A percentile compares a stretch with the other conserved stretches of the same genome.
Conservation (phyloP, 2,113 vertebrate species). For the Chaetodon auriga region DNA sequence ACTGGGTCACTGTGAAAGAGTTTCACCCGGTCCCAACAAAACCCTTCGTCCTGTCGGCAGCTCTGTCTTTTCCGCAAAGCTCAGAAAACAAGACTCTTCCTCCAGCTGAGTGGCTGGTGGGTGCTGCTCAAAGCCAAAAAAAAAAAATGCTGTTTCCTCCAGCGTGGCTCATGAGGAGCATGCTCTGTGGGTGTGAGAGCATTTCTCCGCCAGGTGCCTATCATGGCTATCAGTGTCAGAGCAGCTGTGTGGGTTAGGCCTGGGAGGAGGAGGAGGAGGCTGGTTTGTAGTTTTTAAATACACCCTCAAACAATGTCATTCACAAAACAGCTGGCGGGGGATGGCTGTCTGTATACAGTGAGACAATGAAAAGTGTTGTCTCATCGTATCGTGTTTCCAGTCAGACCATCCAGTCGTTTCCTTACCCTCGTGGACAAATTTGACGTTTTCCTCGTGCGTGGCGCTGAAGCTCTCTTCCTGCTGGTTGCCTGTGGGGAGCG, state of each 20-base stretch:
- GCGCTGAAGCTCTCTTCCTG: conserved; percentile 87
- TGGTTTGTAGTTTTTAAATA: conserved; percentile 3
- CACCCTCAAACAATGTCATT: conserved; percentile 39
- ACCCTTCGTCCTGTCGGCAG: neutral
- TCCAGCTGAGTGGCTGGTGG: neutral
- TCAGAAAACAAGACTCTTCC: neutral
- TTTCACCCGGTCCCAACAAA: conserved; percentile 6
- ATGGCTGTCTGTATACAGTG: neutral
- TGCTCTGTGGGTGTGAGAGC: conserved; percentile 44
- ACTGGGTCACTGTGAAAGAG: conserved; percentile 29
- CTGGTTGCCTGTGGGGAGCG: conserved; percentile 68
- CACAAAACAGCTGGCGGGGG: conserved; percentile 23
- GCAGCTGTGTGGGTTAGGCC: conserved; percentile 76
- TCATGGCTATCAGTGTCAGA: conserved; percentile 70
- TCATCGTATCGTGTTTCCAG: conserved; percentile 5
- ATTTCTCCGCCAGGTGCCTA: conserved; percentile 16
- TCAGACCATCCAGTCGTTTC: neutral
- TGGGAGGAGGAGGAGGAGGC: conserved; percentile 2
- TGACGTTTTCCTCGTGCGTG: conserved; percentile 93
- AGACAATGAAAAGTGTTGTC: neutral
- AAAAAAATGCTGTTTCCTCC: neutral
- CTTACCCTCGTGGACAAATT: conserved; percentile 91
- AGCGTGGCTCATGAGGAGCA: neutral
- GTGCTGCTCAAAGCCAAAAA: neutral
- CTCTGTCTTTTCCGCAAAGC: neutral